These are phyloP conservation scores for Anorthoa munda DNA, from an alignment of 2,888 invertebrate genomes.

Conservation along the genomic window DNA sequence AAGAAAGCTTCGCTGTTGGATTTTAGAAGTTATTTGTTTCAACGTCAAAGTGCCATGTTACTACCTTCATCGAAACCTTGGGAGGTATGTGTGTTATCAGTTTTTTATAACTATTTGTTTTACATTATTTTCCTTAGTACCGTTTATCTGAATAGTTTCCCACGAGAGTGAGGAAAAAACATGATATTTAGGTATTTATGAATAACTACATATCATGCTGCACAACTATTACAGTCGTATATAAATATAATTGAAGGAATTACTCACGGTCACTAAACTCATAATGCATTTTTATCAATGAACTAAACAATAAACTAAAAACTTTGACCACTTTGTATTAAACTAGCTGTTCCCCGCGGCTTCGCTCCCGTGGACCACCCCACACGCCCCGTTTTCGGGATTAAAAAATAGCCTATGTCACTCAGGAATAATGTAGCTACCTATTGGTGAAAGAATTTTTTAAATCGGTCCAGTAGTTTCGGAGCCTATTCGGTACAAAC, in stretches of 20 bases:
- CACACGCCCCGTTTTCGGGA: too few species aligned
- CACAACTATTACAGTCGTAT: neutral
- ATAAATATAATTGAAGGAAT: neutral
- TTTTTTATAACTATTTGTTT: neutral
- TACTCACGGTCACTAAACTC: neutral
- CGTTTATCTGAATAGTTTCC: slow-evolving; percentile 9
- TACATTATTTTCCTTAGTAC: neutral
- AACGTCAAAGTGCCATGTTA: slow-evolving; percentile 97
- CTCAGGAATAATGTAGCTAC: too few species aligned
- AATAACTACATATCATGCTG: neutral
- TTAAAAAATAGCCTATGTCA: too few species aligned
- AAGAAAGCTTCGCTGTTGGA: slow-evolving; percentile 94
- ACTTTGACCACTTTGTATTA: neutral
- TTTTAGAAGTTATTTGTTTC: slow-evolving; percentile 98
- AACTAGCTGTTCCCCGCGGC: too few species aligned
- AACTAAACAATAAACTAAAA: slow-evolving; percentile 39
- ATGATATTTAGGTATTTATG: neutral
- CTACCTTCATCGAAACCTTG: slow-evolving; percentile 94
- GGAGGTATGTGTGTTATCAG: slow-evolving; percentile 91
- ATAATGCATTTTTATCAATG: slow-evolving; percentile 29
- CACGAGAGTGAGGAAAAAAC: neutral
- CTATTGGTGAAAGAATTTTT: too few species aligned
- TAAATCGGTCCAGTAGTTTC: too few species aligned
- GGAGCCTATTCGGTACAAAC: too few species aligned
- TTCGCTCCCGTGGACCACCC: too few species aligned